phyloP scores from a whole-genome alignment of 2,797 vertebrate species.

The Sarcoramphus papa region DNA sequence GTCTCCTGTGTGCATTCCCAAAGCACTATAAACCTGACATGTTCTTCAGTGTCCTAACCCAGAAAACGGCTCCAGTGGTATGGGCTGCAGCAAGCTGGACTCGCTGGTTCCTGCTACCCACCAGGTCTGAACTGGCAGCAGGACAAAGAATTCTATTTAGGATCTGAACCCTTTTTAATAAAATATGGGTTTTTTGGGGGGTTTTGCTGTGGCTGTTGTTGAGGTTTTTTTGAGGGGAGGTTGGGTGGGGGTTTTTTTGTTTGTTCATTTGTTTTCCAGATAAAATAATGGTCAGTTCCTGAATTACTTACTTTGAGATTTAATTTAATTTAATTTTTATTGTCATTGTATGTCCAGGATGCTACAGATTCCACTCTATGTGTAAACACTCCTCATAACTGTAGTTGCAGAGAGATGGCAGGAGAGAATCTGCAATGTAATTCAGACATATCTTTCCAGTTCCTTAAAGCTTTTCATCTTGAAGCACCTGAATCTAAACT shows the following conservation, averaged over 20 bases:
- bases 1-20: neutral
- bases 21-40: neutral
- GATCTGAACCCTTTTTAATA: neutral
- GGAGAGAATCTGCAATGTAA: neutral
- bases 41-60: neutral
- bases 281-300: neutral
- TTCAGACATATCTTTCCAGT: neutral
- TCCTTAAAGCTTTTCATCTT: neutral
- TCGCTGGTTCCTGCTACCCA: neutral
- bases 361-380: accelerated
- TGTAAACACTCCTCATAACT: neutral
- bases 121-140: neutral
- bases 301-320: neutral
- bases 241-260: neutral
- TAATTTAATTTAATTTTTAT: neutral
- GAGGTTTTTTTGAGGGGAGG: too few relatives aligned
- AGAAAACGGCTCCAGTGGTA: neutral
- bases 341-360: neutral
- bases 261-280: neutral
- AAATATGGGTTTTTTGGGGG: neutral
- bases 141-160: neutral
- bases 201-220: neutral
- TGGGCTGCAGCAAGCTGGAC: neutral
- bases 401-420: neutral
- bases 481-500: neutral